These are phyloP conservation scores for Amia ocellicauda DNA, from an alignment of 2,113 vertebrate genomes.

Conservation along the genomic window DNA sequence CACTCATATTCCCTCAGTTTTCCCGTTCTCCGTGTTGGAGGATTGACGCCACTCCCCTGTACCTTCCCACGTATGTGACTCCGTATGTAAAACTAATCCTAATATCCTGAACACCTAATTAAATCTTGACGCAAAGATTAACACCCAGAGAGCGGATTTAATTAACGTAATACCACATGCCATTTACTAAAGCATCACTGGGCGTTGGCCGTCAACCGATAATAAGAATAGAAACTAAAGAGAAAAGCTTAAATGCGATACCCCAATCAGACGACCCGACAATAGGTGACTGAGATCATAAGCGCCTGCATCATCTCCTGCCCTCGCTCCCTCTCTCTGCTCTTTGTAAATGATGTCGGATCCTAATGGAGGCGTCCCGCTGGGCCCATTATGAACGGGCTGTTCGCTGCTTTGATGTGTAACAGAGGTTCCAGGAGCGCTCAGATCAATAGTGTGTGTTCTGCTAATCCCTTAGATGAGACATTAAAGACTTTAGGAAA, in stretches of 20 bases:
- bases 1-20: background rate
- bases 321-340: rapidly evolving
- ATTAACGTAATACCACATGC: constrained; percentile 62
- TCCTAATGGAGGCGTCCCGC: constrained; percentile 8
- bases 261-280: too few species aligned
- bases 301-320: constrained; percentile 4
- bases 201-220: constrained; percentile 43
- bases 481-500: constrained; percentile 20
- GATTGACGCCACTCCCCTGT: constrained; percentile 22
- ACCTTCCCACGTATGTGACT: constrained; percentile 23
- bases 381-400: background rate
- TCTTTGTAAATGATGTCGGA: background rate
- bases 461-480: constrained; percentile 23
- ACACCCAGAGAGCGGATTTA: constrained; percentile 61
- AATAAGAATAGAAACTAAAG: constrained; percentile 10
- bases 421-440: constrained; percentile 19
- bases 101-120: constrained; percentile 58
- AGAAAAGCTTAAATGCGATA: too few species aligned
- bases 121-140: constrained; percentile 70
- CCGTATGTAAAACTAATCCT: constrained; percentile 17
- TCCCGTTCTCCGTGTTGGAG: background rate
- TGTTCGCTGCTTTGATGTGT: constrained; percentile 27
- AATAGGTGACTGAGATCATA: too few species aligned
- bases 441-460: constrained; percentile 30
- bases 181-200: constrained; percentile 43